phyloP scores from a whole-genome alignment of 1,140 invertebrate genomes.

The Conus betulinus region DNA sequence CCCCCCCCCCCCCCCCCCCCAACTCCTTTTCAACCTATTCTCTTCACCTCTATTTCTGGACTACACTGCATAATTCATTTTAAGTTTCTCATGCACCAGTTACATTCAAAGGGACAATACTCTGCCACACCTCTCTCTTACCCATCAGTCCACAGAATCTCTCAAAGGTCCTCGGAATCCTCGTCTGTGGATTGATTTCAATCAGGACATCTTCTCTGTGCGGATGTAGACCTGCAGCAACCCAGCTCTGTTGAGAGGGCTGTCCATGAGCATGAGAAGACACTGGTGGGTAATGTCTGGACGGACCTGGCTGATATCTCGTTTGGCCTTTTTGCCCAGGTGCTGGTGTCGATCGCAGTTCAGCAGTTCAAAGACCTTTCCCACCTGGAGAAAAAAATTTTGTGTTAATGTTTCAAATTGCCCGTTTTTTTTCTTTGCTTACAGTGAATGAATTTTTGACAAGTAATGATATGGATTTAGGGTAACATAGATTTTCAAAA shows the following conservation, averaged over 20 bases:
- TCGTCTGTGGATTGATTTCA: constrained; percentile 98
- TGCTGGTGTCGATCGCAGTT: constrained; percentile 95
- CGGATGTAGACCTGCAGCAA: constrained; percentile 91
- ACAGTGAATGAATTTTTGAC: background rate
- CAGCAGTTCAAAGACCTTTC: constrained; percentile 92
- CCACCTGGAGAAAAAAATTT: constrained; percentile 81
- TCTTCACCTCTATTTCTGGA: too few relatives aligned
- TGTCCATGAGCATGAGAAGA: constrained; percentile 96
- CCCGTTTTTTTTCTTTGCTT: background rate
- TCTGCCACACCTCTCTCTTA: constrained; percentile 74
- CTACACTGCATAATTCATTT: too few relatives aligned
- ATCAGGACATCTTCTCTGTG: constrained; percentile 98
- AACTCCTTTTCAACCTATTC: too few relatives aligned
- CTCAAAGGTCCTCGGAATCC: constrained; percentile 98
- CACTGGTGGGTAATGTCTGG: constrained; percentile 98
- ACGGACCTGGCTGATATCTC: constrained; percentile 88
- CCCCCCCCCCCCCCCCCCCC: too few relatives aligned
- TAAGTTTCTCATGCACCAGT: too few relatives aligned
- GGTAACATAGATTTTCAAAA: too few relatives aligned
- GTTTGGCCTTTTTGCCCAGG: constrained; percentile 89
- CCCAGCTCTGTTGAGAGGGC: constrained; percentile 93
- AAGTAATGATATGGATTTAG: background rate
- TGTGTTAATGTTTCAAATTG: background rate
- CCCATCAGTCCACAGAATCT: constrained; percentile 98
- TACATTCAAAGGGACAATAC: too few relatives aligned